phyloP scores from a whole-genome alignment of 2,888 invertebrate species.

The Dorcus hopei region DNA sequence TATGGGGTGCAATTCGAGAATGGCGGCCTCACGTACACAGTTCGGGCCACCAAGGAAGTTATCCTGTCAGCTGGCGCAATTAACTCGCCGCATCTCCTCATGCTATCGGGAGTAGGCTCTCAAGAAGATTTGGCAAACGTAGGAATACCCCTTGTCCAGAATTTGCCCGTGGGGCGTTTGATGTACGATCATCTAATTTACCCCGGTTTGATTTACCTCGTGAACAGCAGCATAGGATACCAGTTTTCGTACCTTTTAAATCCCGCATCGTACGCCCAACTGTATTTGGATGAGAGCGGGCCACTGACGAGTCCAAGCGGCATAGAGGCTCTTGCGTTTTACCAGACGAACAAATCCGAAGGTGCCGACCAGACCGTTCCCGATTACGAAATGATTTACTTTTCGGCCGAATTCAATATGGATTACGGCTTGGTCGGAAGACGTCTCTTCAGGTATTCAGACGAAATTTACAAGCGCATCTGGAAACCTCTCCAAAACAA shows the following conservation, averaged over 20 bases:
- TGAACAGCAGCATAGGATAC: slow-evolving; percentile 47
- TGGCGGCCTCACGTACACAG: slow-evolving; percentile 36
- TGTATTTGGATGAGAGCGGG: too few relatives aligned
- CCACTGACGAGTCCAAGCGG: too few relatives aligned
- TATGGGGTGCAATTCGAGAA: slow-evolving; percentile 62
- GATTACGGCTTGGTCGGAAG: slow-evolving; percentile 43
- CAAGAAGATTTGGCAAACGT: slow-evolving; percentile 55
- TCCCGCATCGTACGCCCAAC: too few relatives aligned
- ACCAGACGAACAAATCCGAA: slow-evolving; percentile 33
- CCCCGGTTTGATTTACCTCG: slow-evolving; percentile 45
- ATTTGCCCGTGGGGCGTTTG: slow-evolving; percentile 67
- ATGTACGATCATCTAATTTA: slow-evolving; percentile 63
- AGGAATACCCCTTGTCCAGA: slow-evolving; percentile 57
- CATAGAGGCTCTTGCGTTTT: slow-evolving; percentile 38
- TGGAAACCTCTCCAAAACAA: slow-evolving; percentile 47
- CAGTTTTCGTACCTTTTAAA: too few relatives aligned
- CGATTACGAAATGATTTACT: slow-evolving; percentile 33
- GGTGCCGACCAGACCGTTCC: slow-evolving; percentile 44
- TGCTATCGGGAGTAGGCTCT: slow-evolving; percentile 79
- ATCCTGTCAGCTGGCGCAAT: slow-evolving; percentile 84
- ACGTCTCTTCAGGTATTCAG: slow-evolving; percentile 22
- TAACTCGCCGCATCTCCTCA: slow-evolving; percentile 83
- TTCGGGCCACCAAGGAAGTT: slow-evolving; percentile 71
- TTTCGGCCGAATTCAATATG: slow-evolving; percentile 10
- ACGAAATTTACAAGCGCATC: slow-evolving; percentile 36